Conservation (phyloP, 2,797 vertebrate species). For the Petrocephalus sullivani region DNA sequence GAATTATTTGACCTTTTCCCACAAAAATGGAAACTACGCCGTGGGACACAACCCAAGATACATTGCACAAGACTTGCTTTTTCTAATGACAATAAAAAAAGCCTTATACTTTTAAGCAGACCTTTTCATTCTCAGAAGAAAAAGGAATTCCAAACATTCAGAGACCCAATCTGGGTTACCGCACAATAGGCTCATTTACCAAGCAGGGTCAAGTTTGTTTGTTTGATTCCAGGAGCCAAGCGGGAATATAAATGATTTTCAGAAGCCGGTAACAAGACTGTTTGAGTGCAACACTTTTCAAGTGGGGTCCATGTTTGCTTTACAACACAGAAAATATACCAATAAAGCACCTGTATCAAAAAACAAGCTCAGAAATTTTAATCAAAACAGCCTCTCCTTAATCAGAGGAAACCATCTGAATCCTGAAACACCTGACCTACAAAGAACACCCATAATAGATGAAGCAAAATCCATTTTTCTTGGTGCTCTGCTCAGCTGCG, state of each 20-base stretch:
- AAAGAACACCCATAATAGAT: not conserved
- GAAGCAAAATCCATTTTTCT: not conserved
- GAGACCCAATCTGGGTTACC: not conserved
- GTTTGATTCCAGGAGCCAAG: not conserved
- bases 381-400: not conserved
- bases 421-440: not conserved
- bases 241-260: not conserved
- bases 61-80: slow-evolving; percentile 25
- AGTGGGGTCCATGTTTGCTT: not conserved
- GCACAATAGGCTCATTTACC: not conserved
- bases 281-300: not conserved
- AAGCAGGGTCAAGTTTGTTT: not conserved
- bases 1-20: slow-evolving; percentile 16
- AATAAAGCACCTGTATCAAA: not conserved
- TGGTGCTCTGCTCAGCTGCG: not conserved
- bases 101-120: not conserved
- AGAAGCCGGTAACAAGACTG: not conserved
- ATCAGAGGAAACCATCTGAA: not conserved
- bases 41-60: not conserved
- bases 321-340: not conserved
- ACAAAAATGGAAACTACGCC: slow-evolving; percentile 17
- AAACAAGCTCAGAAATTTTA: not conserved
- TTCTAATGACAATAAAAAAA: slow-evolving; percentile 15
- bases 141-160: not conserved
- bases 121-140: not conserved